Conservation (phyloP, 1,140 invertebrate species). For the Lepidurus arcticus region DNA sequence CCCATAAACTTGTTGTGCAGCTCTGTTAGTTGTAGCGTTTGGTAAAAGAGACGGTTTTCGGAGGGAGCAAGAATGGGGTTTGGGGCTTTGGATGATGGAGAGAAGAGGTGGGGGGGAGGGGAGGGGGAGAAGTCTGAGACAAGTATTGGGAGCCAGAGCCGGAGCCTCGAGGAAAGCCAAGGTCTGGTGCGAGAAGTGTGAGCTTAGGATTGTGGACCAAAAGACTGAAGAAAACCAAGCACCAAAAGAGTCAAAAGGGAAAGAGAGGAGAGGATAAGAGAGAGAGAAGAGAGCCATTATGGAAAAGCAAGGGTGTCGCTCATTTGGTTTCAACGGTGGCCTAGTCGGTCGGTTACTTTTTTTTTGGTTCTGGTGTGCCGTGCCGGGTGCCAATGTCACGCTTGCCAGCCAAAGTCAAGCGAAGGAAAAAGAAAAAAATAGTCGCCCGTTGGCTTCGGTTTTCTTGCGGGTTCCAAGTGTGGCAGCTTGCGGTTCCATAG, state of each 20-base stretch:
- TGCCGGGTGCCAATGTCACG: slow-evolving; percentile 15
- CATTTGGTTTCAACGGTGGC: slow-evolving; percentile 7
- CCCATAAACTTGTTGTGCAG: slow-evolving; percentile 19
- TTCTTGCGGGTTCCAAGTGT: neutral
- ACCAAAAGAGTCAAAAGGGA: neutral
- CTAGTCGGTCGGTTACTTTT: neutral
- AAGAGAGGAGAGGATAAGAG: neutral
- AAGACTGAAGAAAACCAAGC: neutral
- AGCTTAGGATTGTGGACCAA: neutral
- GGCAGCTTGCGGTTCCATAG: neutral
- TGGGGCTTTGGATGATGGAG: neutral
- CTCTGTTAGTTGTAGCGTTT: slow-evolving; percentile 12
- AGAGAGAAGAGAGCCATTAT: neutral
- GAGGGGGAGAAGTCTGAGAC: neutral
- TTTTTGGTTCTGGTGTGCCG: neutral
- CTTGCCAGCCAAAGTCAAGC: neutral
- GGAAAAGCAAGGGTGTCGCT: slow-evolving; percentile 17
- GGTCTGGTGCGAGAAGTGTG: neutral
- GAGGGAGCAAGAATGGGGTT: neutral
- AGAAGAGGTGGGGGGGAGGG: neutral
- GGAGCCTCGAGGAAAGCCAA: slow-evolving; percentile 20
- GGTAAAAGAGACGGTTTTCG: neutral
- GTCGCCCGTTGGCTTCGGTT: neutral
- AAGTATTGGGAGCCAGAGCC: slow-evolving; percentile 3
- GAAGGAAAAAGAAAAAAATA: neutral